Evolutionary conservation across 2,797 vertebrate genomes (phyloP).

Genomic region (Poeciliopsis presidionis): DNA sequence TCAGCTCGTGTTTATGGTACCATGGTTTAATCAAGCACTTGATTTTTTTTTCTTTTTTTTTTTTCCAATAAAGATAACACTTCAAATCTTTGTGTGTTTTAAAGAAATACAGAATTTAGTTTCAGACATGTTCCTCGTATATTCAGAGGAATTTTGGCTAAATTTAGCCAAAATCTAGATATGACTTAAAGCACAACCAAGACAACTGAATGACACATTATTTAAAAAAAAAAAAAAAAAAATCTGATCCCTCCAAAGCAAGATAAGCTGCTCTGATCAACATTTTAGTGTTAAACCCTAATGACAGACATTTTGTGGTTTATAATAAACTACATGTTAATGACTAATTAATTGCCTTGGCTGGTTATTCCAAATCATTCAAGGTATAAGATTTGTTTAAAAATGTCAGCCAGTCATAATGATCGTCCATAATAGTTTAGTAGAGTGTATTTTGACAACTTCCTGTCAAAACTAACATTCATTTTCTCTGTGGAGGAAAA

Average conservation of each 20-base stretch:
- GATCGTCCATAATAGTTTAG: neutral
- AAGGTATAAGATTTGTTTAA: neutral
- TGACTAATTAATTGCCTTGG: conserved; percentile 4
- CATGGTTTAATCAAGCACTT: conserved; percentile 38
- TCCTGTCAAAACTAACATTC: neutral
- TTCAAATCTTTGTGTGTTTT: conserved; percentile 1
- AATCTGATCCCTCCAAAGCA: neutral
- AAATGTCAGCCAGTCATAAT: no score
- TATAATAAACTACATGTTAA: conserved; percentile 14
- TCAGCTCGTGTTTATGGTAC: conserved; percentile 47
- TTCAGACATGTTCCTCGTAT: neutral
- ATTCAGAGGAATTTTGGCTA: neutral
- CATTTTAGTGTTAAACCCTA: neutral
- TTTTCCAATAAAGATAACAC: conserved; percentile 14
- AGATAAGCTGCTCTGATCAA: neutral
- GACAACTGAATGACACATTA: neutral
- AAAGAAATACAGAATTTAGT: conserved; percentile 16
- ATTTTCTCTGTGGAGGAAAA: neutral
- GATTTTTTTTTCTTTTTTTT: neutral
- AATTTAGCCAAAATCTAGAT: neutral
- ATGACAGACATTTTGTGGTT: neutral
- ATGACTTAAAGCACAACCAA: neutral
- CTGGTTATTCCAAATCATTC: conserved; percentile 18
- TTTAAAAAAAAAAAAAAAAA: neutral
- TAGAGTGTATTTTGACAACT: neutral